These are phyloP conservation scores for Scartelaos histophorus DNA, from an alignment of 2,113 vertebrate genomes.

Conservation along the genomic window DNA sequence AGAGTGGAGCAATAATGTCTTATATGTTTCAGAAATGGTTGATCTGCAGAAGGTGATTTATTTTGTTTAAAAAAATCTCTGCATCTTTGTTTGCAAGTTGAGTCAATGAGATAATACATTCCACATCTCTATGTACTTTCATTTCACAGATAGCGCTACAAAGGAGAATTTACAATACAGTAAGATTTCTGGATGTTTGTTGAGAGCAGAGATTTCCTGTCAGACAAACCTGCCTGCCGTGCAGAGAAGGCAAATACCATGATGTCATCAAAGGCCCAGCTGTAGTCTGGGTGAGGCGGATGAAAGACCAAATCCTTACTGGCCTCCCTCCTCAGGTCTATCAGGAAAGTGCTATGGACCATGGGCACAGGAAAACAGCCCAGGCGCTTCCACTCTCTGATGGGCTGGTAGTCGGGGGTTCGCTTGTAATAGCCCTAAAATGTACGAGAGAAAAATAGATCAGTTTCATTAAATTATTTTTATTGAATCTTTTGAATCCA, in stretches of 20 bases:
- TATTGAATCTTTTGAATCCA: neutral
- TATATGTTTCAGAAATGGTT: no score
- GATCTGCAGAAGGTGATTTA: neutral
- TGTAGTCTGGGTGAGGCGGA: slow-evolving; percentile 91
- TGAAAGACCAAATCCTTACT: slow-evolving; percentile 84
- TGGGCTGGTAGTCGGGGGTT: slow-evolving; percentile 89
- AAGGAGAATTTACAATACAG: slow-evolving; percentile 11
- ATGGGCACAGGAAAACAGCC: slow-evolving; percentile 94
- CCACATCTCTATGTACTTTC: neutral
- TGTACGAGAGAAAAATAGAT: neutral
- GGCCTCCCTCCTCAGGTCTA: slow-evolving; percentile 89
- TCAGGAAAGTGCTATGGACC: slow-evolving; percentile 93
- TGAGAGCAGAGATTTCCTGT: slow-evolving; percentile 12
- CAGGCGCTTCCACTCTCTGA: slow-evolving; percentile 91
- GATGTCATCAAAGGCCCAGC: slow-evolving; percentile 97
- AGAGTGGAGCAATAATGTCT: neutral
- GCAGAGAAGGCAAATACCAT: slow-evolving; percentile 97
- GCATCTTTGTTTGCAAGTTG: neutral
- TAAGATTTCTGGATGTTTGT: slow-evolving; percentile 14
- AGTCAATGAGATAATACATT: neutral
- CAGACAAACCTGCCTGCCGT: slow-evolving; percentile 85
- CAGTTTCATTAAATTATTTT: neutral
- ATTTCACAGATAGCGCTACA: neutral
- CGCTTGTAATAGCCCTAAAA: slow-evolving; percentile 93
- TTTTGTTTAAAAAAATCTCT: neutral